These are phyloP conservation scores for Drosophila paramelanica DNA, from an alignment of 2,888 invertebrate species.

Conservation along the genomic window DNA sequence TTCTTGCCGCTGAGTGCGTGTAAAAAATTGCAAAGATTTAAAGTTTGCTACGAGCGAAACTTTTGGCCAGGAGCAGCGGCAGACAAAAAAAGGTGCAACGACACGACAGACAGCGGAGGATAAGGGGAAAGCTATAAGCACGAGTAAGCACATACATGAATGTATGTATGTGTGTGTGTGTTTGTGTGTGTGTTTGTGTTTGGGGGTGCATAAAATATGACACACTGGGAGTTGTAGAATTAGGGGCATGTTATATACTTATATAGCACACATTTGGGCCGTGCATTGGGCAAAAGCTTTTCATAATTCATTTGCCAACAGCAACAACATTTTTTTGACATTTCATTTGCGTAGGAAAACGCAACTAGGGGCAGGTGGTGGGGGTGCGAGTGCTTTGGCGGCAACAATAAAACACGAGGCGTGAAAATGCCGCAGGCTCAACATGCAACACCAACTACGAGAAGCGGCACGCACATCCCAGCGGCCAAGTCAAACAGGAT, in stretches of 20 bases:
- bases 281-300: constrained; percentile 35
- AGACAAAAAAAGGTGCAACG: constrained; percentile 47
- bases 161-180: constrained; percentile 6
- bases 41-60: constrained; percentile 56
- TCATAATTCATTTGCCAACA: constrained; percentile 60
- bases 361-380: neutral
- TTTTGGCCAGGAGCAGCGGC: constrained; percentile 25
- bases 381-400: neutral
- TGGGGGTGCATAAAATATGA: constrained; percentile 60
- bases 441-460: constrained; percentile 63
- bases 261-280: constrained; percentile 52
- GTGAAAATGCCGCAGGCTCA: constrained; percentile 70
- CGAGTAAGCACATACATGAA: neutral
- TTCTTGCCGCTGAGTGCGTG: constrained; percentile 14
- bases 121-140: neutral
- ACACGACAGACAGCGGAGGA: constrained; percentile 37
- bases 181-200: constrained; percentile 20
- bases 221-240: constrained; percentile 21
- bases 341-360: constrained; percentile 37
- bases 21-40: constrained; percentile 69
- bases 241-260: constrained; percentile 45
- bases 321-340: constrained; percentile 32
- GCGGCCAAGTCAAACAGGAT: constrained; percentile 56
- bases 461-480: constrained; percentile 45
- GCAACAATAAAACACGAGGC: constrained; percentile 67